A percentile compares a stretch with the other conserved stretches of the same genome.
These are phyloP conservation scores for Tamandua tetradactyla DNA, from an alignment of 2,797 vertebrate genomes.

Conservation along the genomic window DNA sequence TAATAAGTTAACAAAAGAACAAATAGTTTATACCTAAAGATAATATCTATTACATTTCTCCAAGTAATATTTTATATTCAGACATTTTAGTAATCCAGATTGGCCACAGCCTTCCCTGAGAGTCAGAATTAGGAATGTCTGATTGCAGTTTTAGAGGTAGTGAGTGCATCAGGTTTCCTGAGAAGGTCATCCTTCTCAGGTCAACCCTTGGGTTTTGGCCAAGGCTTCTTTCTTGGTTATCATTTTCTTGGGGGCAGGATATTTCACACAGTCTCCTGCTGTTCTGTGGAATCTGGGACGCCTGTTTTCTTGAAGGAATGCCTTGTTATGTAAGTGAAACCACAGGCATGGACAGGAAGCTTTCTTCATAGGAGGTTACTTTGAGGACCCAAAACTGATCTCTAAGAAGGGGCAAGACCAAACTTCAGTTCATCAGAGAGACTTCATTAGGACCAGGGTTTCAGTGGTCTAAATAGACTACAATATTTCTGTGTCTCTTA, in stretches of 20 bases:
- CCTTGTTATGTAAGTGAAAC: constrained; percentile 19
- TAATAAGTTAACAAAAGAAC: neutral
- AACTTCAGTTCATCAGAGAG: neutral
- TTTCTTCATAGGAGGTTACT: neutral
- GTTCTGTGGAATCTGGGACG: neutral
- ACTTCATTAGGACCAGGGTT: neutral
- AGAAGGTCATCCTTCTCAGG: too few species aligned
- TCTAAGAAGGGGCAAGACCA: neutral
- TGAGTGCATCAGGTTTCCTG: neutral
- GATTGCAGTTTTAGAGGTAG: neutral
- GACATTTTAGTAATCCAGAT: neutral
- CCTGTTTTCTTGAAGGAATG: neutral
- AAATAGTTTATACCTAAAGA: neutral
- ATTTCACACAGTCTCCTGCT: constrained; percentile 70
- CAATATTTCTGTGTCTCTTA: constrained; percentile 1
- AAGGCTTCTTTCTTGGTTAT: neutral
- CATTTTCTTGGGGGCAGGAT: constrained; percentile 42
- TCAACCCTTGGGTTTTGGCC: too few species aligned
- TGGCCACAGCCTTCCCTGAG: neutral
- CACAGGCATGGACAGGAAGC: constrained; percentile 44
- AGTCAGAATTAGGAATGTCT: neutral
- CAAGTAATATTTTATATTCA: neutral
- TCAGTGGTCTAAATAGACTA: neutral
- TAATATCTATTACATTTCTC: neutral
- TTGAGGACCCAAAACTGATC: neutral